Evolutionary conservation across 2,888 invertebrate genomes (phyloP).

Genomic region (Trypoxylon attenuatum): DNA sequence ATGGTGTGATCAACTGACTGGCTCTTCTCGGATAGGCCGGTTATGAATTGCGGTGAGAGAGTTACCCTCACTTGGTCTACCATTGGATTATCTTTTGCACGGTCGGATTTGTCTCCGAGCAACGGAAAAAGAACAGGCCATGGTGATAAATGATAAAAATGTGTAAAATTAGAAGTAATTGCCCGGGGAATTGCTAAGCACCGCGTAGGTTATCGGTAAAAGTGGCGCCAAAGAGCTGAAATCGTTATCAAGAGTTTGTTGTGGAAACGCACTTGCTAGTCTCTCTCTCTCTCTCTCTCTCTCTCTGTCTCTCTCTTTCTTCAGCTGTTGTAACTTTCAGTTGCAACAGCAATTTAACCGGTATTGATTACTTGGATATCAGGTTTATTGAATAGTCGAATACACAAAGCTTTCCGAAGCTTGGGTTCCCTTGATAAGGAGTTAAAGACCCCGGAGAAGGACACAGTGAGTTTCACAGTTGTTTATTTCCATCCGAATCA

Average conservation of each 20-base stretch:
- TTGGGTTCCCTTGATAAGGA: neutral
- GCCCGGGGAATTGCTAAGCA: slow-evolving; percentile 5
- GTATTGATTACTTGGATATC: neutral
- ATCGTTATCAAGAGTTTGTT: slow-evolving; percentile 35
- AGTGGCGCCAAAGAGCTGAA: slow-evolving; percentile 39
- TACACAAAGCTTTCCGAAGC: neutral
- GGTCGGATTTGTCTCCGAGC: neutral
- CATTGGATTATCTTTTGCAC: no score
- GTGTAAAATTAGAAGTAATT: slow-evolving; percentile 51
- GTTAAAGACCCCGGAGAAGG: slow-evolving; percentile 3
- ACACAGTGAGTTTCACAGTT: no score
- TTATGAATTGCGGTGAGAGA: slow-evolving; percentile 15
- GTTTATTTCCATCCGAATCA: no score
- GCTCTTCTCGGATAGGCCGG: slow-evolving; percentile 29
- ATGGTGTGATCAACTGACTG: slow-evolving; percentile 33
- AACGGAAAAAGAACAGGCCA: slow-evolving; percentile 18
- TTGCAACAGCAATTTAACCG: neutral
- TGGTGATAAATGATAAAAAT: slow-evolving; percentile 34
- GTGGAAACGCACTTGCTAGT: slow-evolving; percentile 7
- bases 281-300: no score
- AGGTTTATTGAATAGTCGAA: neutral
- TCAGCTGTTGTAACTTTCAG: neutral
- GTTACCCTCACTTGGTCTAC: no score
- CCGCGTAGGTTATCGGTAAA: slow-evolving; percentile 24
- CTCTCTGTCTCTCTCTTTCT: slow-evolving; percentile 3